These are phyloP conservation scores for Ceratina calcarata DNA, from an alignment of 1,140 invertebrate species.

Conservation along the genomic window DNA sequence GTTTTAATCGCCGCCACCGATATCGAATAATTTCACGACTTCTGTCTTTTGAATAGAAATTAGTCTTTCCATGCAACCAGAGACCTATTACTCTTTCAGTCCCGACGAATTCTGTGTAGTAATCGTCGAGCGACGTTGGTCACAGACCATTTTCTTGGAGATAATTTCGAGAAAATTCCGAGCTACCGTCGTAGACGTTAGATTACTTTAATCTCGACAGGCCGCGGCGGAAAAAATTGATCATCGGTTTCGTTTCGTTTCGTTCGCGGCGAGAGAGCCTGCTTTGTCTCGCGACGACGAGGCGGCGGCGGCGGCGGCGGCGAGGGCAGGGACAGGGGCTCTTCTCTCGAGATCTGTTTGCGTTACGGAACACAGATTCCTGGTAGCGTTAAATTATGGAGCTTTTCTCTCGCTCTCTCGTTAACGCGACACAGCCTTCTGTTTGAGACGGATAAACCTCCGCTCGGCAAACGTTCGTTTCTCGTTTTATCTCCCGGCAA, in stretches of 20 bases:
- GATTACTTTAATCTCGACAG: neutral
- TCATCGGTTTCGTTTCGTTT: slow-evolving; percentile 12
- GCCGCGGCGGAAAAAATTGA: neutral
- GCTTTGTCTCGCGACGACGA: neutral
- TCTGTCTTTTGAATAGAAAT: neutral
- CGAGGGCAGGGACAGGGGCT: neutral
- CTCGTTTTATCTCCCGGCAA: neutral
- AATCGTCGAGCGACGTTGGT: no score
- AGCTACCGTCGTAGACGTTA: no score
- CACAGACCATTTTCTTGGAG: no score
- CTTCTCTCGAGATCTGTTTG: slow-evolving; percentile 4
- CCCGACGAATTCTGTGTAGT: no score
- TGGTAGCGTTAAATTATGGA: slow-evolving; percentile 21
- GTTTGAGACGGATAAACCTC: slow-evolving; percentile 9
- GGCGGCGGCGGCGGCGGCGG: neutral
- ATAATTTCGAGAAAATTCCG: no score
- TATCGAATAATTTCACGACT: slow-evolving; percentile 53
- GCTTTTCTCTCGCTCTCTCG: slow-evolving; percentile 1
- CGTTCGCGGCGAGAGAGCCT: neutral
- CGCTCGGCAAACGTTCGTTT: neutral
- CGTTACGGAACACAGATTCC: slow-evolving; percentile 4
- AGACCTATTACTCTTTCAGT: no score
- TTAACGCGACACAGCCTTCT: neutral
- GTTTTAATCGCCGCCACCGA: slow-evolving; percentile 47
- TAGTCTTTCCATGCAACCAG: no score